Evolutionary conservation across 2,113 vertebrate genomes (phyloP).

Genomic region (Alectura lathami): DNA sequence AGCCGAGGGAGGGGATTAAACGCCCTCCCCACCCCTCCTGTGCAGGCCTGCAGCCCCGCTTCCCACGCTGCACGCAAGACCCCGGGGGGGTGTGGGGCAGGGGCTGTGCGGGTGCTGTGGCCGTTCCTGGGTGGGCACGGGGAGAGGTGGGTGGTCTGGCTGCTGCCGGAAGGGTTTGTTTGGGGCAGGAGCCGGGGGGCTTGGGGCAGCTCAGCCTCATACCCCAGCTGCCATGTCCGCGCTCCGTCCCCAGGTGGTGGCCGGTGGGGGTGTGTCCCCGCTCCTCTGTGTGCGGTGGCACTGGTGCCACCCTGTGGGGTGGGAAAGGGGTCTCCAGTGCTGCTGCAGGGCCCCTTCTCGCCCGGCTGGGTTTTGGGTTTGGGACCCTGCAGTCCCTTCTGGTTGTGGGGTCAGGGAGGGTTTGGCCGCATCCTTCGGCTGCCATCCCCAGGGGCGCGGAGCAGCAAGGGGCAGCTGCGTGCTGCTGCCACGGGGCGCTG

Average conservation of each 20-base stretch:
- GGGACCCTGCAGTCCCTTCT: not conserved
- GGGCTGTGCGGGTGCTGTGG: not conserved
- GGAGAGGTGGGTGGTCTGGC: constrained; percentile 64
- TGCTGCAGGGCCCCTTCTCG: no score
- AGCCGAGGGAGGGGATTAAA: not conserved
- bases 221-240: not conserved
- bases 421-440: not conserved
- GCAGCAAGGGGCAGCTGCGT: rapidly evolving
- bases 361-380: not conserved
- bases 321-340: not conserved
- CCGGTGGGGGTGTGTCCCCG: not conserved
- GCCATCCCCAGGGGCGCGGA: rapidly evolving
- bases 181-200: not conserved
- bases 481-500: rapidly evolving
- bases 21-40: rapidly evolving
- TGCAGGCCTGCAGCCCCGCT: not conserved
- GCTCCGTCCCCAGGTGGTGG: rapidly evolving
- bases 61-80: not conserved
- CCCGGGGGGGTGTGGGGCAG: not conserved
- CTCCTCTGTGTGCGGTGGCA: not conserved
- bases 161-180: constrained; percentile 17
- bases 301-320: rapidly evolving
- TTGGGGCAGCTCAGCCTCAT: not conserved
- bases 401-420: not conserved
- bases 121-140: constrained; percentile 63